phyloP scores from a whole-genome alignment of 2,888 invertebrate species.

The Thumatha senex region DNA sequence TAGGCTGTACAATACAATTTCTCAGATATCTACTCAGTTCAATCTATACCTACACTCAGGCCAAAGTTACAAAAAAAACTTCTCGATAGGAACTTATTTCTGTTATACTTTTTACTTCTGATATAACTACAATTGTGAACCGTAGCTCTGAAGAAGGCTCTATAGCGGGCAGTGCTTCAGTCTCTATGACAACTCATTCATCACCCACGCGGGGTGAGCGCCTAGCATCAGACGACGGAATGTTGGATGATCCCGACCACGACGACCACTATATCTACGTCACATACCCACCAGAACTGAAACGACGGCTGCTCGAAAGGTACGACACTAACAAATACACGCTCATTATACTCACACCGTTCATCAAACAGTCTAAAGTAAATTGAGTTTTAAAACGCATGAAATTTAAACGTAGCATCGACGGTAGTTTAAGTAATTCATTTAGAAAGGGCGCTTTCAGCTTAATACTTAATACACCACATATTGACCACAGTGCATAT shows the following conservation, averaged over 20 bases:
- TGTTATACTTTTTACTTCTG: too few relatives aligned
- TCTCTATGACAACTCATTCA: conserved; percentile 87
- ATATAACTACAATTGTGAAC: neutral
- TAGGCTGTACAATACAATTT: too few relatives aligned
- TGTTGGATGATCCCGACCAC: conserved; percentile 77
- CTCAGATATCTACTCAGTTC: too few relatives aligned
- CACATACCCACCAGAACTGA: conserved; percentile 93
- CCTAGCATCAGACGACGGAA: conserved; percentile 64
- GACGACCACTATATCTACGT: conserved; percentile 94
- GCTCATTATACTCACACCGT: conserved; percentile 66
- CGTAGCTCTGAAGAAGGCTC: conserved; percentile 87
- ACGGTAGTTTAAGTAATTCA: too few relatives aligned
- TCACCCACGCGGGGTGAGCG: conserved; percentile 84
- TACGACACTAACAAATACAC: conserved; percentile 75
- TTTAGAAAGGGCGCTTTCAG: too few relatives aligned
- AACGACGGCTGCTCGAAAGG: conserved; percentile 92
- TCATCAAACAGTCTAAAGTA: conserved; percentile 66
- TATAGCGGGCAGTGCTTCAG: conserved; percentile 85
- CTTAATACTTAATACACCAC: too few relatives aligned
- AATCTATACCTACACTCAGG: too few relatives aligned
- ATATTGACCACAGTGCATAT: too few relatives aligned
- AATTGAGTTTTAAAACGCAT: conserved; percentile 35
- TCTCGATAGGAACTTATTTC: too few relatives aligned
- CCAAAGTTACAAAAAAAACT: too few relatives aligned
- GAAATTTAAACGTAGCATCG: neutral